Evolutionary conservation across 1,140 invertebrate species (phyloP).

Genomic region (Zophobas morio): DNA sequence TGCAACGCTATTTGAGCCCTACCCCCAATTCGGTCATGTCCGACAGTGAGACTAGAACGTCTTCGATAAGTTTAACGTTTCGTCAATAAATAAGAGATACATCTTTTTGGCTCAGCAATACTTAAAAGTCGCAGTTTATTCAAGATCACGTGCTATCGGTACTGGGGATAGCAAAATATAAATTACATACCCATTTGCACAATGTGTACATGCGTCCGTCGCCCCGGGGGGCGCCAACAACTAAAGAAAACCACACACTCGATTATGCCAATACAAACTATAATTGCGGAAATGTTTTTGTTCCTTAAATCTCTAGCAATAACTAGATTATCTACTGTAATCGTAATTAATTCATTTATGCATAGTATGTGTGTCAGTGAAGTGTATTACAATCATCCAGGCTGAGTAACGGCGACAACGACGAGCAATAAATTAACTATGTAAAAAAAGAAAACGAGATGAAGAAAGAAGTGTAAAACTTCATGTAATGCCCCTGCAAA

Average conservation of each 20-base stretch:
- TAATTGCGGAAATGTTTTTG: conserved; percentile 46
- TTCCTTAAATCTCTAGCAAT: conserved; percentile 36
- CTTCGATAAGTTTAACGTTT: conserved; percentile 15
- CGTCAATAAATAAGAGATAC: conserved; percentile 36
- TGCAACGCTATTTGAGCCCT: conserved; percentile 63
- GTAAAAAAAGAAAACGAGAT: conserved; percentile 34
- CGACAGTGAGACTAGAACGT: conserved; percentile 74
- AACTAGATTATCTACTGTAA: conserved; percentile 34
- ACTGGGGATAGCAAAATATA: conserved; percentile 51
- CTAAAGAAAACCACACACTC: conserved; percentile 30
- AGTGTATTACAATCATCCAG: conserved; percentile 36
- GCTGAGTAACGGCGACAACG: conserved; percentile 4
- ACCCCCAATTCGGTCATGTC: conserved; percentile 62
- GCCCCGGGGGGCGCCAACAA: neutral
- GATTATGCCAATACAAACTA: conserved; percentile 39
- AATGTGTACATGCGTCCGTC: conserved; percentile 14
- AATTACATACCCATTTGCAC: conserved; percentile 43
- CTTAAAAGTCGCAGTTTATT: conserved; percentile 45
- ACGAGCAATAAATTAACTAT: conserved; percentile 35
- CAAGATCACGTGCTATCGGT: conserved; percentile 47
- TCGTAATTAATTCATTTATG: conserved; percentile 30
- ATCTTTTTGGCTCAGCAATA: conserved; percentile 41
- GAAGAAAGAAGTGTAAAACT: conserved; percentile 35
- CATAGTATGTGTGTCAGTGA: conserved; percentile 26
- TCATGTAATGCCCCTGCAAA: conserved; percentile 37